Base-by-base conservation (phyloP, 2,113 vertebrate genomes). In the Nothoprocta pentlandii region DNA sequence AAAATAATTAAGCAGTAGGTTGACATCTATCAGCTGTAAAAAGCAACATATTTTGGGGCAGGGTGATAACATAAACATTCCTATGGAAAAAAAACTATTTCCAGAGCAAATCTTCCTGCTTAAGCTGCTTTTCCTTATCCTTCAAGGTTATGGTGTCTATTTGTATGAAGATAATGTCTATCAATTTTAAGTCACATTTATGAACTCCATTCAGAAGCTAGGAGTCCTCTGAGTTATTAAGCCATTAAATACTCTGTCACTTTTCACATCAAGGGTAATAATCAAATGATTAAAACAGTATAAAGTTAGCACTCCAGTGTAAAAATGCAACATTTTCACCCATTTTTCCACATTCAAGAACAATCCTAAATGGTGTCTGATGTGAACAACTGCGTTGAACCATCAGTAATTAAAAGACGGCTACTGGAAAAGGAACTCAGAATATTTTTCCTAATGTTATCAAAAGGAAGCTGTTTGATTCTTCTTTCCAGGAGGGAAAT, bases 261-360 rank as follows among this genome's bases (percentile, higher is more conserved):
- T 94, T 78, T 94, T 95, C 74, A 88, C 47, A 41, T 83, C 75
- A 67, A 92, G 68, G 91, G 88, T 91, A 70, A 91, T 93, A 95
- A 97, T 92, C 82, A 95, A 77, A 93, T 71, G 68, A 93, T 96
- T 90, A 93, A 90, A 93, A 86, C 23, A 93, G 59, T 80, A 73
- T 26, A 94, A 94, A 94, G 51, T 94, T 81, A 78, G 85, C 92
- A 91, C 85, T 75, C 70, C 93, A 77, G 89, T 75, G 84, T 86
- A 92, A 95, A 97, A 96, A 69, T 22, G 10, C 36, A 96, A 78
- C 82, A 42, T 36, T 96, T 90, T 89, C 88, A 80, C 87, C 42
- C 81, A 78, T 73, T 96, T 93, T 70, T 69, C 19, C 93, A 46
- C 3, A 90, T 78, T 93, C 92, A 89, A 51, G 81, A 92, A 68